Conservation (phyloP, 2,888 invertebrate species). For the Oscheius sp. region DNA sequence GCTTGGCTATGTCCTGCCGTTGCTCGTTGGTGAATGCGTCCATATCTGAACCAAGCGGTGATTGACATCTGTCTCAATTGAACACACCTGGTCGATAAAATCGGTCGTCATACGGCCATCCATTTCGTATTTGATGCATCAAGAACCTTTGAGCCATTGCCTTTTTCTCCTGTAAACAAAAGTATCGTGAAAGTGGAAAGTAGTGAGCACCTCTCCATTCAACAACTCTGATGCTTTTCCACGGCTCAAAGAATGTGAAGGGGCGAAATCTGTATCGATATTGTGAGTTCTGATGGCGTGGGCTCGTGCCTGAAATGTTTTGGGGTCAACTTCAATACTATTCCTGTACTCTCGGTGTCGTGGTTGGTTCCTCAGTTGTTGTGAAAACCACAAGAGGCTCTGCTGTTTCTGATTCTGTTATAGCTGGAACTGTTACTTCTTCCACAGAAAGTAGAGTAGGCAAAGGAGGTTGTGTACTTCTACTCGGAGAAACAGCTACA, state of each 20-base stretch:
- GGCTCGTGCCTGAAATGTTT: background rate
- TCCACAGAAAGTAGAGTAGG: conserved; percentile 35
- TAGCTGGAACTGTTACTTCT: conserved; percentile 23
- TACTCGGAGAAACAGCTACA: conserved; percentile 24
- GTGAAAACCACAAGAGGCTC: conserved; percentile 29
- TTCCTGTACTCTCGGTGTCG: conserved; percentile 1
- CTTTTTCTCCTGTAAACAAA: conserved; percentile 45
- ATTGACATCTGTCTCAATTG: conserved; percentile 1
- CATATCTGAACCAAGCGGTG: conserved; percentile 30
- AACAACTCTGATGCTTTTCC: conserved; percentile 28
- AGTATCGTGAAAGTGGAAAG: background rate
- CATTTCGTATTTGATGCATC: conserved; percentile 67
- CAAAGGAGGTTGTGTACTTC: conserved; percentile 25
- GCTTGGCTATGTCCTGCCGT: conserved; percentile 29
- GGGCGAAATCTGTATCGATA: background rate
- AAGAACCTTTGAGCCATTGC: conserved; percentile 62
- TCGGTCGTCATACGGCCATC: conserved; percentile 72
- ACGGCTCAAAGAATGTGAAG: background rate
- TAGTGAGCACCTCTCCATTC: conserved; percentile 7
- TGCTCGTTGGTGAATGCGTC: conserved; percentile 33
- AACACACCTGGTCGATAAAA: conserved; percentile 65
- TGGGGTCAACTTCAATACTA: background rate
- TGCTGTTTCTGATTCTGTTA: conserved; percentile 23
- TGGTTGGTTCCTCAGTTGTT: conserved; percentile 16
- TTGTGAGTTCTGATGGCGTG: conserved; percentile 5